Conservation (phyloP, 2,888 invertebrate species). For the Bursaphelenchus okinawaensis region DNA sequence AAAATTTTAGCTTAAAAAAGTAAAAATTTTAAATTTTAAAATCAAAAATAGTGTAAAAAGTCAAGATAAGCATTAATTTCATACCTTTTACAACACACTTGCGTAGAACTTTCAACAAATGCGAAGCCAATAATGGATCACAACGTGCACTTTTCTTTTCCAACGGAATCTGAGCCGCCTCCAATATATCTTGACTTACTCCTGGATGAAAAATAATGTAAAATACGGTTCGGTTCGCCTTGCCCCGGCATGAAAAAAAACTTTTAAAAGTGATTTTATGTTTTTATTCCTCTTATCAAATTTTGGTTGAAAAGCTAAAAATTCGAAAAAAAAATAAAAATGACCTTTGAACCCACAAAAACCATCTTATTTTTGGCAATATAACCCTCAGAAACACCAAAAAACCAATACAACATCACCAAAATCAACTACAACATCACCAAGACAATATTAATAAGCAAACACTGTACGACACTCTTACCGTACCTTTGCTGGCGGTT, state of each 20-base stretch:
- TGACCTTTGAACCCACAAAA: too few relatives aligned
- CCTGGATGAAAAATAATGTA: conserved; percentile 17
- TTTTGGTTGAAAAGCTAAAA: too few relatives aligned
- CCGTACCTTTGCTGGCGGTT: conserved; percentile 32
- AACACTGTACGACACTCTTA: conserved; percentile 7
- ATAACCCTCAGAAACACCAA: too few relatives aligned
- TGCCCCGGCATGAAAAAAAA: too few relatives aligned
- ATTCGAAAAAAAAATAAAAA: too few relatives aligned
- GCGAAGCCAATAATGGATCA: conserved; percentile 13
- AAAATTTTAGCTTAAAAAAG: background rate
- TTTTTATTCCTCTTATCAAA: too few relatives aligned
- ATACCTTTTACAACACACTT: conserved; percentile 7
- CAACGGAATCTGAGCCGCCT: conserved; percentile 38
- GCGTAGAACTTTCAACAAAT: background rate
- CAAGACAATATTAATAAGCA: conserved; percentile 21
- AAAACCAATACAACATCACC: conserved; percentile 10
- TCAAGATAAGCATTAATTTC: conserved; percentile 12
- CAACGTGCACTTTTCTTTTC: conserved; percentile 26
- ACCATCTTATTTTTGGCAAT: too few relatives aligned
- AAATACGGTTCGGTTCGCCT: too few relatives aligned
- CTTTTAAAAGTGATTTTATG: too few relatives aligned
- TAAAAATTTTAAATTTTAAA: too few relatives aligned
- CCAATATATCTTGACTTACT: conserved; percentile 27
- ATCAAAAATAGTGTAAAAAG: too few relatives aligned
- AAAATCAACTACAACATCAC: conserved; percentile 7